Evolutionary conservation across 2,888 invertebrate genomes (phyloP).

Genomic region (Pyrgus malvae): DNA sequence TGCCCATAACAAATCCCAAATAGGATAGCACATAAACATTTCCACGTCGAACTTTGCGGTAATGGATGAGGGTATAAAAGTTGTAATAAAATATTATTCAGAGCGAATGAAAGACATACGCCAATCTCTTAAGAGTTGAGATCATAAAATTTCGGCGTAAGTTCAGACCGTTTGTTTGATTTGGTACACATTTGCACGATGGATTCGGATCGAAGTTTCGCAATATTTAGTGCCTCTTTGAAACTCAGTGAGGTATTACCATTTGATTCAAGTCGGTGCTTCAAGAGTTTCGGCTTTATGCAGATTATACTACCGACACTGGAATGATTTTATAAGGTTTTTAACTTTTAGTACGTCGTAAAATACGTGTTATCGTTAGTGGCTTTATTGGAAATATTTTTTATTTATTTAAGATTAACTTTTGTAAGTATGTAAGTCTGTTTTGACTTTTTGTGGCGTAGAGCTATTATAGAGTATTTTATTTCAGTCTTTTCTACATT

Average conservation of each 20-base stretch:
- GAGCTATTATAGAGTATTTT: no score
- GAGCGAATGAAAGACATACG: slow-evolving; percentile 25
- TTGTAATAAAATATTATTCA: slow-evolving; percentile 28
- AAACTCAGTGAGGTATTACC: slow-evolving; percentile 16
- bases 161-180: slow-evolving; percentile 25
- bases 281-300: background rate
- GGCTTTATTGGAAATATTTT: no score
- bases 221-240: slow-evolving; percentile 22
- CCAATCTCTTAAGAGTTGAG: slow-evolving; percentile 24
- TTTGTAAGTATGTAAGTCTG: no score
- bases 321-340: background rate
- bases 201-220: slow-evolving; percentile 20
- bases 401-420: no score
- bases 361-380: no score
- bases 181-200: slow-evolving; percentile 19
- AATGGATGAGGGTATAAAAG: slow-evolving; percentile 25
- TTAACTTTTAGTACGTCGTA: background rate
- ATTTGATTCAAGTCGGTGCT: slow-evolving; percentile 11
- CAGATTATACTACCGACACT: slow-evolving; percentile 14
- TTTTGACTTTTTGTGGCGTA: no score
- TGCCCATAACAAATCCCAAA: slow-evolving; percentile 6
- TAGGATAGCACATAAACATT: slow-evolving; percentile 25
- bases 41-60: slow-evolving; percentile 22
- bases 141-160: slow-evolving; percentile 25
- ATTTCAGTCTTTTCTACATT: no score